Evolutionary conservation across 2,113 vertebrate species (phyloP), one percentile per base, ranked within the genome.

Genomic region (Mirza zaza): DNA sequence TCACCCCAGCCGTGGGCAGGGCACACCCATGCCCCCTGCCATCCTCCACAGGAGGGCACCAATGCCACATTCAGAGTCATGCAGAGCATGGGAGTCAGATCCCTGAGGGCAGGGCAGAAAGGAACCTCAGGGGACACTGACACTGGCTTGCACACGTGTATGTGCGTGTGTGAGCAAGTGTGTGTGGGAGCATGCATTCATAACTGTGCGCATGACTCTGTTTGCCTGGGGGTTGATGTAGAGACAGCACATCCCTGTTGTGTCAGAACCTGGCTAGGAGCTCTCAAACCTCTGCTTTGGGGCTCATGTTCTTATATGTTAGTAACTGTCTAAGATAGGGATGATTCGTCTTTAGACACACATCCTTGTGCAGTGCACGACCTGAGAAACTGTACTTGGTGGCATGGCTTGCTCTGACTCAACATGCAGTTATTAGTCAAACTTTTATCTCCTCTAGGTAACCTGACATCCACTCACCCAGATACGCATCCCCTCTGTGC

Each of bases 151-250:
- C 65, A 36, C 9, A 12, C 17, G 34, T 55, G 73, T 65, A 52
- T 2, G 12, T 34, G n/a, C n/a, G n/a, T 42, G 39, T n/a, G 59
- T 57, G 82, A 25, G 39, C 18, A 42, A 63, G 12, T 17, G 42
- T 8, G 18, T 0, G 8, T 21, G 36, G 36, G 8, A 23, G 2
- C 5, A 0, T 32, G 27, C 8, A 1, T 25, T 34, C 20, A 18
- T 20, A 36, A 17, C 27, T 55, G n/a, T 34, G 71, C 55, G 45
- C 34, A 34, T 0, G 27, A 2, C n/a, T 42, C 32, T 29, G 59
- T 25, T 55, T 76, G 59, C n/a, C 10, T 13, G 21, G n/a, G 27
- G 27, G 57, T 3, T 12, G 45, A 75, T 65, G 42, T 8, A 75
- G 27, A 55, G 63, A 86, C 29, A 15, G 52, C 3, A 4, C 11